Evolutionary conservation across 1,140 invertebrate species (phyloP).

Genomic region (Semibalanus balanoides): DNA sequence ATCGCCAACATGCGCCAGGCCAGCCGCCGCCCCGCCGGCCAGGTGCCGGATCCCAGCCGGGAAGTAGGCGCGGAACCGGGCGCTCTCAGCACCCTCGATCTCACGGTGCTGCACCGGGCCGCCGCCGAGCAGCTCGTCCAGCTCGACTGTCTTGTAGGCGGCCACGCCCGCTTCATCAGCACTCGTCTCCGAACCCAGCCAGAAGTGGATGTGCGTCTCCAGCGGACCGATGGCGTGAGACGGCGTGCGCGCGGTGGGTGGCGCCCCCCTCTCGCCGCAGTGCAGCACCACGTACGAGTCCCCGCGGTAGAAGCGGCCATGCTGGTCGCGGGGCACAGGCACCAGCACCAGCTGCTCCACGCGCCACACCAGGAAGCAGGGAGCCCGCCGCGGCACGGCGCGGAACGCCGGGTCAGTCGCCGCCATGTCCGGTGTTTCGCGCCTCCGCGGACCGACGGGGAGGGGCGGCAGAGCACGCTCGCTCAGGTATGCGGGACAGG

Average conservation of each 20-base stretch:
- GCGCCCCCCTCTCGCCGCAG: constrained; percentile 27
- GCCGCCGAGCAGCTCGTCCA: constrained; percentile 61
- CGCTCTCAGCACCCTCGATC: constrained; percentile 62
- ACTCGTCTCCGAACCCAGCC: constrained; percentile 62
- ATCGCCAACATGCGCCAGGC: constrained; percentile 38
- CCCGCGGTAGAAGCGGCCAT: constrained; percentile 68
- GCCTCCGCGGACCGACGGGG: no score
- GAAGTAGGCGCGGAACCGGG: constrained; percentile 71
- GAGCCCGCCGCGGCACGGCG: not conserved
- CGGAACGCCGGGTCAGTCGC: not conserved
- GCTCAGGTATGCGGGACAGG: no score
- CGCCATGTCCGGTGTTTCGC: not conserved
- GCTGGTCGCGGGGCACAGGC: constrained; percentile 55
- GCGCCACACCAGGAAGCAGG: constrained; percentile 48
- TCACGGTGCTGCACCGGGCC: constrained; percentile 64
- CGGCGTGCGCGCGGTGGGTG: constrained; percentile 31
- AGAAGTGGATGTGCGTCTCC: constrained; percentile 63
- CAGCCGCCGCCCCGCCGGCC: constrained; percentile 40
- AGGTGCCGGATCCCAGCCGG: constrained; percentile 47
- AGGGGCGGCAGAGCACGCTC: no score
- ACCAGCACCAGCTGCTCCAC: constrained; percentile 67
- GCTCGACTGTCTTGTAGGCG: constrained; percentile 67
- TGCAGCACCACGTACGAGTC: constrained; percentile 76
- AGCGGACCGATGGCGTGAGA: constrained; percentile 28
- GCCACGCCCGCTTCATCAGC: constrained; percentile 61